Evolutionary conservation across 2,797 vertebrate genomes (phyloP).

Genomic region (Intellagama lesueurii): DNA sequence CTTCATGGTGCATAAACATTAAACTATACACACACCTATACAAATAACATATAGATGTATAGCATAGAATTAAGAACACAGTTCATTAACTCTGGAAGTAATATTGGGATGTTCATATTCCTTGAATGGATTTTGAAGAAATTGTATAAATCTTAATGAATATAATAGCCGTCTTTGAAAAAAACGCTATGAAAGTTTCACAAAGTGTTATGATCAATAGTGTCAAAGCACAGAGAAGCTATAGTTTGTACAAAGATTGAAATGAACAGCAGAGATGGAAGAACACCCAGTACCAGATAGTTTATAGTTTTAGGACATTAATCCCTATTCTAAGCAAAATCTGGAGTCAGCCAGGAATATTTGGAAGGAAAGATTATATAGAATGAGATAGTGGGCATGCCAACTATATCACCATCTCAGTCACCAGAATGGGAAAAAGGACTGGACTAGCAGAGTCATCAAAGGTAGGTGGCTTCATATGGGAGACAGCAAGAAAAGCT

Average conservation of each 20-base stretch:
- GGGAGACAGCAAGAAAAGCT: constrained; percentile 12
- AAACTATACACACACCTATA: no score
- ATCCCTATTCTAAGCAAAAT: neutral
- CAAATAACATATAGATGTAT: neutral
- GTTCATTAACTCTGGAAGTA: neutral
- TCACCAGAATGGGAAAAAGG: neutral
- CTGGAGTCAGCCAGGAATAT: neutral
- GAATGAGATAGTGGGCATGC: neutral
- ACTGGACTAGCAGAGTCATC: constrained; percentile 1
- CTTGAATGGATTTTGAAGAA: no score
- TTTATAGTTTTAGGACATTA: neutral
- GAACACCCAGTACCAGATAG: constrained; percentile 2
- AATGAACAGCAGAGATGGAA: neutral
- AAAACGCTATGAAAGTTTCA: neutral
- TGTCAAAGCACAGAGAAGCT: neutral
- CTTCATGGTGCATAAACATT: no score
- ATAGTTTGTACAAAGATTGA: neutral
- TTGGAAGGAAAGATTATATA: neutral
- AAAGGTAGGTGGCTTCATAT: neutral
- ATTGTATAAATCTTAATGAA: neutral
- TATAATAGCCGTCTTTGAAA: neutral
- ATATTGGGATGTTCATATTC: neutral
- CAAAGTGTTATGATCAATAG: constrained; percentile 10
- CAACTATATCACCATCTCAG: neutral
- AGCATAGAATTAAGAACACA: neutral